phyloP scores from a whole-genome alignment of 2,888 invertebrate species.

The Thelaira solivaga region DNA sequence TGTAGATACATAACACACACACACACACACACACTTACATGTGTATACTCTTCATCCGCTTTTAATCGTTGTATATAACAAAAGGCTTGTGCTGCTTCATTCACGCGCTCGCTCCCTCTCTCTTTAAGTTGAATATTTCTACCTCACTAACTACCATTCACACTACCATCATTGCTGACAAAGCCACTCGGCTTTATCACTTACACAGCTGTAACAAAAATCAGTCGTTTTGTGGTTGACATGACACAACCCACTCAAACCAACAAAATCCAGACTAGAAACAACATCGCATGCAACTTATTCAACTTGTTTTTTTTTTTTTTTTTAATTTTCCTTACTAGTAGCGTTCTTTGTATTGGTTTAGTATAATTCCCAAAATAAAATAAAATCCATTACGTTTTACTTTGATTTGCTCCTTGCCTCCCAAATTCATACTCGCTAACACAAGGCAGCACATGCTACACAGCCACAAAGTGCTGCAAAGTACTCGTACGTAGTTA shows the following conservation, averaged over 20 bases:
- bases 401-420: neutral
- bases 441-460: too few relatives aligned
- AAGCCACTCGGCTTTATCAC: neutral
- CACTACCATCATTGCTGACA: neutral
- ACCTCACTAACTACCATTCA: neutral
- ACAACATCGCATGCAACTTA: neutral
- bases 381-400: slow-evolving; percentile 33
- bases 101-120: slow-evolving; percentile 23
- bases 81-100: slow-evolving; percentile 30
- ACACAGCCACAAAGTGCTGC: neutral
- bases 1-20: neutral
- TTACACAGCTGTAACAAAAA: neutral
- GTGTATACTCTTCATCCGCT: slow-evolving; percentile 54
- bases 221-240: slow-evolving; percentile 38
- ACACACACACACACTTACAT: too few relatives aligned
- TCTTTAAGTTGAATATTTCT: neutral
- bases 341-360: slow-evolving; percentile 35
- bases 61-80: slow-evolving; percentile 45
- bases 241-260: slow-evolving; percentile 57
- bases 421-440: neutral
- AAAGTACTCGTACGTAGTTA: neutral
- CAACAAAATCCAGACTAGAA: neutral
- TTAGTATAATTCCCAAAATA: slow-evolving; percentile 43
- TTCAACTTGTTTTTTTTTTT: slow-evolving; percentile 24
- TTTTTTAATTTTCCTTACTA: too few relatives aligned